Evolutionary conservation across 2,888 invertebrate species (phyloP), one percentile per base, ranked within the genome.

Genomic region (Lithophane socia): DNA sequence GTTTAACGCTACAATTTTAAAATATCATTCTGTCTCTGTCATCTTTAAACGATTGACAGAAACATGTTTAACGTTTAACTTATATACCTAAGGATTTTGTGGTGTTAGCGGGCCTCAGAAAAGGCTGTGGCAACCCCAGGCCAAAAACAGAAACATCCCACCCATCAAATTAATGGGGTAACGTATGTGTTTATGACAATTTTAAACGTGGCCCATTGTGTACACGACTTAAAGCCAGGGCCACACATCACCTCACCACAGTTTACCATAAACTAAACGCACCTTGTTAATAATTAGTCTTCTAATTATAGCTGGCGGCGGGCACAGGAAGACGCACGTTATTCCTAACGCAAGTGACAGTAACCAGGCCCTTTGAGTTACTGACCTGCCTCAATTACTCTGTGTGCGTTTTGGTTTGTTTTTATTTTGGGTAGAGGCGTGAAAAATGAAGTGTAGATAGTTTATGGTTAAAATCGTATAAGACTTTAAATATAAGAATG

Each of bases 221-320:
- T 79, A 79, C n/a, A 60, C 61, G 42, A 54, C 66, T 42, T 66
- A 66, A 63, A 52, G 24, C 49, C 52, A 75, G 52, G 83, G 77
- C 84, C 84, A 85, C 79, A 84, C 79, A 82, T 66, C n/a, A n/a
- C n/a, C 52, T 66, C 52, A 73, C 77, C 81, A 77, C 72, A 81
- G 82, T 78, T 76, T 68, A 80, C 73, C 77, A 80, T 83, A 80
- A 85, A 85, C 79, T 82, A 84, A 84, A 84, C 83, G 65, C 83
- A 83, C 86, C 86, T 84, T 82, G 82, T 84, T 84, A 85, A 84
- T 86, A 86, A 84, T 83, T 79, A 86, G 83, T 78, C 72, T 75
- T 86, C 87, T 88, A 88, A 83, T 84, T 82, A 87, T 88, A 88
- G 75, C 75, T n/a, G 69, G 63, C 24, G 21, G 24, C 64, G 69